Percentiles rank a stretch among this genome's conserved stretches.
Evolutionary conservation across 2,888 invertebrate species (phyloP).

Genomic region (Sialis lutaria): DNA sequence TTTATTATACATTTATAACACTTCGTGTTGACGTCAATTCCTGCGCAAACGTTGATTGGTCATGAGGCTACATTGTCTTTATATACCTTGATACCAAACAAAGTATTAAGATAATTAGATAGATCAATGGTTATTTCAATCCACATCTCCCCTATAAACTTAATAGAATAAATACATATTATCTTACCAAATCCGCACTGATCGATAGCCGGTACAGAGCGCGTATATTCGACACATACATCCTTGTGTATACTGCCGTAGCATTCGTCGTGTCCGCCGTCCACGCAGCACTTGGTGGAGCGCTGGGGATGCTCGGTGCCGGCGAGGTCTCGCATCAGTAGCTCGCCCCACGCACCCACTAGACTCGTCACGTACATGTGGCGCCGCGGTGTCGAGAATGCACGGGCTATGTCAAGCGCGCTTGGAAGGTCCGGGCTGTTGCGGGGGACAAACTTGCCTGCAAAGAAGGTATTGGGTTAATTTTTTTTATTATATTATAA

Average conservation of each 20-base stretch:
- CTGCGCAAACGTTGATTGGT: too few relatives aligned
- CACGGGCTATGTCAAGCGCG: constrained; percentile 37
- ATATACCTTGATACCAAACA: too few relatives aligned
- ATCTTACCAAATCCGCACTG: constrained; percentile 43
- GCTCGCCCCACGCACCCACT: constrained; percentile 63
- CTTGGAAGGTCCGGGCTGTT: constrained; percentile 31
- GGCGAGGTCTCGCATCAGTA: constrained; percentile 54
- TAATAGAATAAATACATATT: neutral
- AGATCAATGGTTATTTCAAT: too few relatives aligned
- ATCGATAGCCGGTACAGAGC: constrained; percentile 48
- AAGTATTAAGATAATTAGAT: too few relatives aligned
- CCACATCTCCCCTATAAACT: too few relatives aligned
- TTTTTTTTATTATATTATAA: too few relatives aligned
- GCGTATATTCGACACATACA: constrained; percentile 45
- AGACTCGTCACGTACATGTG: constrained; percentile 65
- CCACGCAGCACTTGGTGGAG: constrained; percentile 27
- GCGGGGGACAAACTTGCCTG: too few relatives aligned
- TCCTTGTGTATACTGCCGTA: constrained; percentile 27
- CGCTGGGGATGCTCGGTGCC: constrained; percentile 39
- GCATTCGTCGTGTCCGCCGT: constrained; percentile 34
- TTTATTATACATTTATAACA: too few relatives aligned
- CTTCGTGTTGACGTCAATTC: too few relatives aligned
- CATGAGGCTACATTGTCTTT: too few relatives aligned
- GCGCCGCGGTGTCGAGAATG: constrained; percentile 33
- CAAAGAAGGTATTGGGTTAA: too few relatives aligned